These are phyloP conservation scores for Brachionus paranguensis DNA, from an alignment of 1,140 invertebrate species.

Conservation along the genomic window DNA sequence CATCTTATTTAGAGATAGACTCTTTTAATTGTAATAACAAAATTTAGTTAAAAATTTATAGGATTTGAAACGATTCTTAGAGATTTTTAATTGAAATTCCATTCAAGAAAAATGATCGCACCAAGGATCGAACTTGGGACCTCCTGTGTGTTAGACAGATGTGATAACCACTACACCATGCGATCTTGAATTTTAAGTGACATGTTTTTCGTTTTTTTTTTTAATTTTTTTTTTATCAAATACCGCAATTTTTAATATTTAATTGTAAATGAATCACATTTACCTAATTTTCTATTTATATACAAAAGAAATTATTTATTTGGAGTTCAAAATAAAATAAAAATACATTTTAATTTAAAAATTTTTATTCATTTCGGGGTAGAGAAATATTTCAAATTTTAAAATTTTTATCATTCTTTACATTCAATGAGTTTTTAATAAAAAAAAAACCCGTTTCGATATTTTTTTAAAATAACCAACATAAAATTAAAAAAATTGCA, in stretches of 20 bases:
- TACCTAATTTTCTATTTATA: neutral
- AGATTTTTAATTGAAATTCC: too few relatives aligned
- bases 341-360: neutral
- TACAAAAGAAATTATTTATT: too few relatives aligned
- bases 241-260: too few relatives aligned
- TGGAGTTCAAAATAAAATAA: neutral
- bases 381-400: neutral
- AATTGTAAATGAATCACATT: neutral
- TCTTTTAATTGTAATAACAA: too few relatives aligned
- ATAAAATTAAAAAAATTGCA: neutral
- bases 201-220: too few relatives aligned
- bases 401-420: neutral
- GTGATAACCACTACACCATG: slow-evolving; percentile 34
- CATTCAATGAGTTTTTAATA: neutral
- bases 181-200: neutral
- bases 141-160: slow-evolving; percentile 32
- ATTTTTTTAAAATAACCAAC: neutral
- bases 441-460: neutral
- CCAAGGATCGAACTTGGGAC: slow-evolving; percentile 31
- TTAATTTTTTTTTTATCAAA: too few relatives aligned
- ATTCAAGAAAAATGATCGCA: neutral
- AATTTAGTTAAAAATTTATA: too few relatives aligned
- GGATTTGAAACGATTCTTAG: too few relatives aligned
- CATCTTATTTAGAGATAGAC: too few relatives aligned
- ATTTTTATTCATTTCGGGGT: neutral